Conservation (phyloP, 2,113 vertebrate species). For the Sinocyclocheilus anophthalmus region DNA sequence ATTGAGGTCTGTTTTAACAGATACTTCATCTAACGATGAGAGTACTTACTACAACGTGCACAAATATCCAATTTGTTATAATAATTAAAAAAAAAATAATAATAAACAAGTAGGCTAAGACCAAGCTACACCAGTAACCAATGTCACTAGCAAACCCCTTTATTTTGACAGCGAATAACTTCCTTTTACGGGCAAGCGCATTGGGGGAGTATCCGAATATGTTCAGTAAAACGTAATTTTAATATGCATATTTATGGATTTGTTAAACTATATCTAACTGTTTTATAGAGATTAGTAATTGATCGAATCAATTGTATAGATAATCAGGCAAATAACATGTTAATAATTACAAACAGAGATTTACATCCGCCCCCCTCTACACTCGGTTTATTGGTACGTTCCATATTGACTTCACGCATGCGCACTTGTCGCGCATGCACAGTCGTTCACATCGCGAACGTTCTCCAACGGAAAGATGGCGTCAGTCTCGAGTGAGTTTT, state of each 20-base stretch:
- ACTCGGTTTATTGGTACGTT: background rate
- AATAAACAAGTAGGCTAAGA: background rate
- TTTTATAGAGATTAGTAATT: background rate
- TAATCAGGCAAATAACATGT: background rate
- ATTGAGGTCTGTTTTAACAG: background rate
- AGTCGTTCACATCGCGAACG: background rate
- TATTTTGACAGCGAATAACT: conserved; percentile 19
- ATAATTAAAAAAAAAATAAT: background rate
- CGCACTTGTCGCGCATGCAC: background rate
- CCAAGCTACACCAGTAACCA: background rate
- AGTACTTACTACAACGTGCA: background rate
- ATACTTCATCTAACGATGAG: background rate
- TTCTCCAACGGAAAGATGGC: conserved; percentile 69
- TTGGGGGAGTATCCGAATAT: background rate
- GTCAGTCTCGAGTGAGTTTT: conserved; percentile 72
- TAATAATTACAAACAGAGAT: background rate
- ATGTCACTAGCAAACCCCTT: background rate
- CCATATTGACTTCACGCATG: background rate
- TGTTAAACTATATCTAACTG: background rate
- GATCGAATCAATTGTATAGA: background rate
- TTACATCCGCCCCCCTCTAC: background rate
- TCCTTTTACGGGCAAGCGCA: conserved; percentile 27
- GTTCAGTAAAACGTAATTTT: background rate
- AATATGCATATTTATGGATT: background rate
- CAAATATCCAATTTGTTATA: background rate